Evolutionary conservation across 2,113 vertebrate species (phyloP).

Genomic region (Polypterus senegalus): DNA sequence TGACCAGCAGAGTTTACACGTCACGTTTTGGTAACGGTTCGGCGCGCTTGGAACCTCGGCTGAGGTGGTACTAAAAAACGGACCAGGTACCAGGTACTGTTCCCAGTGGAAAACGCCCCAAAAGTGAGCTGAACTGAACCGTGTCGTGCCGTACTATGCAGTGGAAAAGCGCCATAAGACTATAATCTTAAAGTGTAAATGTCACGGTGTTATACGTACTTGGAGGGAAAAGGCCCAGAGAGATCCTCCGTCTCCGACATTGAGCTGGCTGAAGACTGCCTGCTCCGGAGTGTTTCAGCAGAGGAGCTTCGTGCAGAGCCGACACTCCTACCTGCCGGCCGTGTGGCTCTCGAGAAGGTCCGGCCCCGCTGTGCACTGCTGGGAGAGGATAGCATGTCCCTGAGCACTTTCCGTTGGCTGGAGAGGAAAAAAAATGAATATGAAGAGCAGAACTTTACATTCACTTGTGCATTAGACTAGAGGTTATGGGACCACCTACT

Average conservation of each 20-base stretch:
- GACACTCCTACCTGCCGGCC: conserved; percentile 18
- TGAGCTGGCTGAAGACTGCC: conserved; percentile 65
- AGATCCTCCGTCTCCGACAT: conserved; percentile 64
- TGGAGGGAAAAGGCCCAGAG: conserved; percentile 40
- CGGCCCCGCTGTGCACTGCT: conserved; percentile 39
- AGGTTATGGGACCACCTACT: too few species aligned
- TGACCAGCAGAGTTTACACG: too few species aligned
- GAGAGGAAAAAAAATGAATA: background rate
- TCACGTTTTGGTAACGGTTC: too few species aligned
- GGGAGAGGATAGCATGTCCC: conserved; percentile 47
- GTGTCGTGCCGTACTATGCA: too few species aligned
- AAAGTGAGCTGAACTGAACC: too few species aligned
- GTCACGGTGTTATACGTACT: conserved; percentile 32
- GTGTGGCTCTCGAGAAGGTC: conserved; percentile 34
- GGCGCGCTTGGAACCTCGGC: too few species aligned
- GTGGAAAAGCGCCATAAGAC: too few species aligned
- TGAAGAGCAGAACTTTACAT: background rate
- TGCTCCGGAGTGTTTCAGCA: conserved; percentile 63
- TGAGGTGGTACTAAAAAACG: too few species aligned
- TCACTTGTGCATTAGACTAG: too few species aligned
- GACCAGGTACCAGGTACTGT: too few species aligned
- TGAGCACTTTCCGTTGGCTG: conserved; percentile 55
- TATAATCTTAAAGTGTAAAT: too few species aligned
- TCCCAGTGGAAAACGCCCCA: too few species aligned
- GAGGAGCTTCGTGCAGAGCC: conserved; percentile 56